phyloP scores from a whole-genome alignment of 2,797 vertebrate genomes.

The Hippocampus kuda region DNA sequence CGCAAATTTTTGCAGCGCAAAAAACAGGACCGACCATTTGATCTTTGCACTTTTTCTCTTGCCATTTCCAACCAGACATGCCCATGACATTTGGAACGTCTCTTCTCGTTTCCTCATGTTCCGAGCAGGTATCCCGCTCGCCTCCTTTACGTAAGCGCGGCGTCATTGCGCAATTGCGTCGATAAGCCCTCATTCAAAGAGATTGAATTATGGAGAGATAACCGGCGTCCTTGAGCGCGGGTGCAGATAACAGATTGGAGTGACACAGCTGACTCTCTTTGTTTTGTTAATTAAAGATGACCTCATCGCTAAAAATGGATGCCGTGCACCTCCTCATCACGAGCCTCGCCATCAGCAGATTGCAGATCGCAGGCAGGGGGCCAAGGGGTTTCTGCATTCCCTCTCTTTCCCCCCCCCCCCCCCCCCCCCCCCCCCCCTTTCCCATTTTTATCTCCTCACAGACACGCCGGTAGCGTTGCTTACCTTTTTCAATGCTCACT shows the following conservation, averaged over 20 bases:
- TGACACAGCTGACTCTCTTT: constrained; percentile 74
- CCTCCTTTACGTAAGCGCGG: constrained; percentile 61
- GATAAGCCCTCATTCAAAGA: constrained; percentile 67
- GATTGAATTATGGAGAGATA: constrained; percentile 74
- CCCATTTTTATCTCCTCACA: constrained; percentile 50
- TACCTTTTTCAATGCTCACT: constrained; percentile 25
- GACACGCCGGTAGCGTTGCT: constrained; percentile 32
- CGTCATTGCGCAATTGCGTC: constrained; percentile 53
- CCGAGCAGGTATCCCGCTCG: constrained; percentile 41
- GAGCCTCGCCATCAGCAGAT: constrained; percentile 75
- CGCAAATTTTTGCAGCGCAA: constrained; percentile 35
- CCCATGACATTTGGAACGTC: constrained; percentile 32
- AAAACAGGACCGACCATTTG: constrained; percentile 51
- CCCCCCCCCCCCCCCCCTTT: constrained; percentile 43
- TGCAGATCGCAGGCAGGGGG: constrained; percentile 70
- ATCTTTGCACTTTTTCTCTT: constrained; percentile 49
- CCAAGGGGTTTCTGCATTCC: constrained; percentile 68
- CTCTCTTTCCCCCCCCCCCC: constrained; percentile 39
- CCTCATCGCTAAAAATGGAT: constrained; percentile 80
- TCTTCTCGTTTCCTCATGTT: constrained; percentile 29
- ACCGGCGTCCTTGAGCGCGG: constrained; percentile 70
- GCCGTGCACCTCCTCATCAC: constrained; percentile 71
- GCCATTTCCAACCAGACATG: constrained; percentile 15
- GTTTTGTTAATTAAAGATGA: constrained; percentile 81
- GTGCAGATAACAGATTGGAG: constrained; percentile 73